Percentiles rank a stretch among this genome's conserved stretches.
Evolutionary conservation across 1,140 invertebrate genomes (phyloP).

Genomic region (Acromyrmex charruanus): DNA sequence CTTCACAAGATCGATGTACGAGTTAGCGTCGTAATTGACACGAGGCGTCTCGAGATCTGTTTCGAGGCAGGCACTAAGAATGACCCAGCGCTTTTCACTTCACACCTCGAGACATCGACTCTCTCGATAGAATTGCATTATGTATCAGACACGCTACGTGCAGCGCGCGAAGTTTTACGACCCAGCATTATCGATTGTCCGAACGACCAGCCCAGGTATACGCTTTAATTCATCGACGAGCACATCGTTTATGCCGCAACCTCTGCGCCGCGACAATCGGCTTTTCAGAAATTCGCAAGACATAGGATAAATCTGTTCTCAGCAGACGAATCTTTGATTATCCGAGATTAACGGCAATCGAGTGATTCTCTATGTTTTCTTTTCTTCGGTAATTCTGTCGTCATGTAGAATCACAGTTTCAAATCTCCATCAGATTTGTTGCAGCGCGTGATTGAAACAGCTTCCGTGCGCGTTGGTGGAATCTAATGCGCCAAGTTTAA

Average conservation of each 20-base stretch:
- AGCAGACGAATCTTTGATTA: conserved; percentile 24
- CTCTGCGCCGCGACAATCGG: not conserved
- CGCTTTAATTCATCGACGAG: conserved; percentile 36
- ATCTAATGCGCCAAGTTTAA: conserved; percentile 22
- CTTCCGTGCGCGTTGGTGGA: not conserved
- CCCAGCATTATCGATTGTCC: conserved; percentile 68
- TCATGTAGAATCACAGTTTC: not conserved
- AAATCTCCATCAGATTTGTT: conserved; percentile 8
- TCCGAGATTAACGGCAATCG: conserved; percentile 17
- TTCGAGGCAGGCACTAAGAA: conserved; percentile 1
- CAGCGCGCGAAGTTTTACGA: conserved; percentile 57
- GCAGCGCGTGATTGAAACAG: conserved; percentile 20
- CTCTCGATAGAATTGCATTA: conserved; percentile 58
- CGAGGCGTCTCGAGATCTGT: conserved; percentile 10
- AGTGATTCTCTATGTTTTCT: not conserved
- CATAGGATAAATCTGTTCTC: conserved; percentile 37
- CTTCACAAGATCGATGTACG: conserved; percentile 2
- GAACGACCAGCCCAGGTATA: conserved; percentile 22
- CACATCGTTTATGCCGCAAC: not conserved
- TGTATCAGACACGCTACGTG: conserved; percentile 58
- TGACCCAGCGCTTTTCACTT: conserved; percentile 37
- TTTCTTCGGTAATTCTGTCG: not conserved
- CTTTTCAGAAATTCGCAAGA: conserved; percentile 17
- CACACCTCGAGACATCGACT: conserved; percentile 21
- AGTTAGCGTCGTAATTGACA: conserved; percentile 22